Evolutionary conservation across 2,888 invertebrate species (phyloP), one percentile per base, ranked within the genome.

Genomic region (Sussaba pulchella): DNA sequence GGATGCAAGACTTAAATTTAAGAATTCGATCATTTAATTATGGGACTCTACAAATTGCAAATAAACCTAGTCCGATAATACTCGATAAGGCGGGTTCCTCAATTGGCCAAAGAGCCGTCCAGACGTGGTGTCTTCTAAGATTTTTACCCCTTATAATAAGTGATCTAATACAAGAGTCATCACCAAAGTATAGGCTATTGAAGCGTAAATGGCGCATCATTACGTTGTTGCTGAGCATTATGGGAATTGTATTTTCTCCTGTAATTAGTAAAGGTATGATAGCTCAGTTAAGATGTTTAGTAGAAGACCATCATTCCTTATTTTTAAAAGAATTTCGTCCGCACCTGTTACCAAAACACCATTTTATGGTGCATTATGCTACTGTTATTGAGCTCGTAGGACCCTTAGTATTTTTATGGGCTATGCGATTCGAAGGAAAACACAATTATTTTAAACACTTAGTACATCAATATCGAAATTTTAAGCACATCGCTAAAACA

Each of bases 301-400:
- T 69, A 41, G 24, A 47, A 12, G 64, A 79, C 21, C 75, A 79
- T 52, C 74, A 79, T 61, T 47, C 41, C 5, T 6, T 52, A 70
- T 79, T 79, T 36, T 43, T 31, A 24, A 36, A 26, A 14, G 57
- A 43, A 39, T 79, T 75, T 47, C n/a, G 57, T 39, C 47, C 19
- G 8, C 17, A 80, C 50, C 41, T 82, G 24, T 50, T 50, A n/a
- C 82, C 80, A 14, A 81, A 82, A 45, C 80, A 80, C 63, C 82
- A 82, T 64, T 79, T 76, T 36, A 77, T 82, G 71, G 10, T 66
- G 39, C 80, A 82, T 41, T 82, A 82, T 70, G 63, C 80, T 24
- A 45, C 41, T 4, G 45, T 76, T 10, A 82, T 81, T 50, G 6
- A n/a, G 39, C 31, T 31, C 1, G 69, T 77, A 39, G 82, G 80